Percentiles rank a stretch among this genome's conserved stretches.
These are phyloP conservation scores for Triplophysa dalaica DNA, from an alignment of 2,113 vertebrate genomes.

Conservation along the genomic window DNA sequence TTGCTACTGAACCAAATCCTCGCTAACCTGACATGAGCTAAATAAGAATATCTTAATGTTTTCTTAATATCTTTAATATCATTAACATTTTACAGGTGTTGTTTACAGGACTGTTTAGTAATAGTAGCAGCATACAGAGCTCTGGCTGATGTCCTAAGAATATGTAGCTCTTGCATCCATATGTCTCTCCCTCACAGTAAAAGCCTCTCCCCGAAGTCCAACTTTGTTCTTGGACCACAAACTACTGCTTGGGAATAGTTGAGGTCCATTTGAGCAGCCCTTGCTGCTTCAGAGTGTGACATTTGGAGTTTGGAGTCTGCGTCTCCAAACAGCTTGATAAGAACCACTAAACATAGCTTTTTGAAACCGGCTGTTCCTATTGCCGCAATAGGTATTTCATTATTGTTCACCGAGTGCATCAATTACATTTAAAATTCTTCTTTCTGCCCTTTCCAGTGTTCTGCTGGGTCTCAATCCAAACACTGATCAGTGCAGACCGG, in stretches of 20 bases:
- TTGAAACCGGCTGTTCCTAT: constrained; percentile 5
- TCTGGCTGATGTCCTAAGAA: constrained; percentile 56
- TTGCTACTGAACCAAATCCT: constrained; percentile 51
- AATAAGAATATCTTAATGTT: constrained; percentile 41
- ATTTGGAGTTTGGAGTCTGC: constrained; percentile 52
- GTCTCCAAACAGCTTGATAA: constrained; percentile 44
- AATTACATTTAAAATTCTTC: constrained; percentile 30
- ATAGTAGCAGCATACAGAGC: constrained; percentile 44
- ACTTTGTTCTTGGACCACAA: constrained; percentile 58
- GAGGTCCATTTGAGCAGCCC: constrained; percentile 39
- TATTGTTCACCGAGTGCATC: constrained; percentile 22
- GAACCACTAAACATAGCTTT: constrained; percentile 43
- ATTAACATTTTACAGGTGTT: constrained; percentile 56
- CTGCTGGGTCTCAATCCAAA: constrained; percentile 17
- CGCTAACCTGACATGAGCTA: constrained; percentile 23
- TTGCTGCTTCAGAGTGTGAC: constrained; percentile 51
- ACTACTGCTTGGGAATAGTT: constrained; percentile 54
- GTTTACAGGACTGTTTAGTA: constrained; percentile 52
- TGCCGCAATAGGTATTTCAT: constrained; percentile 10
- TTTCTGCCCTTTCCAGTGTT: constrained; percentile 7
- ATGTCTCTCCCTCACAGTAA: constrained; percentile 51
- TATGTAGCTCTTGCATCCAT: constrained; percentile 40
- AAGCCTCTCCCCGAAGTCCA: constrained; percentile 56
- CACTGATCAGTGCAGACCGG: constrained; percentile 32
- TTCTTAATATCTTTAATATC: constrained; percentile 47